phyloP scores from a whole-genome alignment of 2,888 invertebrate genomes.

The Eupithecia pulchellata region DNA sequence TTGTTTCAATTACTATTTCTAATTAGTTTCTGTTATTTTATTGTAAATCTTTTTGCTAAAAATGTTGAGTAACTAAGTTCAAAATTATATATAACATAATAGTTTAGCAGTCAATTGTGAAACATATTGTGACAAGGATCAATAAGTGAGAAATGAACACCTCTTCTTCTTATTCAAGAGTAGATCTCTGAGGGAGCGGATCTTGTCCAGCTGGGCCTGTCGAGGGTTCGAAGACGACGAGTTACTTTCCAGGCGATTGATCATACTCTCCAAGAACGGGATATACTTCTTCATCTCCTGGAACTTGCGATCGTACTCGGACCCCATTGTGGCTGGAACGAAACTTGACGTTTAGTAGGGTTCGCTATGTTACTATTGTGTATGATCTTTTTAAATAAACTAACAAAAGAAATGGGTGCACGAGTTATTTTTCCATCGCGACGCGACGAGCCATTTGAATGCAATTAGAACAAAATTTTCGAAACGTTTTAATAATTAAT shows the following conservation, averaged over 20 bases:
- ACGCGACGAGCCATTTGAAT: not conserved
- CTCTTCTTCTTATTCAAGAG: conserved; percentile 87
- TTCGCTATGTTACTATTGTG: not conserved
- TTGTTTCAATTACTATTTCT: too few species aligned
- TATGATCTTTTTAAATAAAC: not conserved
- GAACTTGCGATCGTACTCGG: conserved; percentile 86
- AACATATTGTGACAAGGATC: not conserved
- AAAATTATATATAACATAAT: not conserved
- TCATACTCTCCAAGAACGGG: conserved; percentile 90
- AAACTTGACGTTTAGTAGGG: conserved; percentile 9
- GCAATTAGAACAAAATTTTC: not conserved
- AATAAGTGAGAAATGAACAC: conserved; percentile 18
- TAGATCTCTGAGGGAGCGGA: conserved; percentile 86
- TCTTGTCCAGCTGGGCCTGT: conserved; percentile 87
- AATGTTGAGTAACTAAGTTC: not conserved
- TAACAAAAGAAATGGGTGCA: not conserved
- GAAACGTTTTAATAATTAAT: not conserved
- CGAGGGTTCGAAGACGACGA: conserved; percentile 76
- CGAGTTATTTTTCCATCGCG: not conserved
- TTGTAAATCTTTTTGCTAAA: too few species aligned
- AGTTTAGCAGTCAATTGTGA: not conserved
- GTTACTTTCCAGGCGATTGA: conserved; percentile 86
- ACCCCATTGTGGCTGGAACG: conserved; percentile 71
- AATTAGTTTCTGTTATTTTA: too few species aligned
- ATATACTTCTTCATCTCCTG: conserved; percentile 89